Evolutionary conservation across 2,888 invertebrate genomes (phyloP).

Genomic region (Epinotia bilunana): DNA sequence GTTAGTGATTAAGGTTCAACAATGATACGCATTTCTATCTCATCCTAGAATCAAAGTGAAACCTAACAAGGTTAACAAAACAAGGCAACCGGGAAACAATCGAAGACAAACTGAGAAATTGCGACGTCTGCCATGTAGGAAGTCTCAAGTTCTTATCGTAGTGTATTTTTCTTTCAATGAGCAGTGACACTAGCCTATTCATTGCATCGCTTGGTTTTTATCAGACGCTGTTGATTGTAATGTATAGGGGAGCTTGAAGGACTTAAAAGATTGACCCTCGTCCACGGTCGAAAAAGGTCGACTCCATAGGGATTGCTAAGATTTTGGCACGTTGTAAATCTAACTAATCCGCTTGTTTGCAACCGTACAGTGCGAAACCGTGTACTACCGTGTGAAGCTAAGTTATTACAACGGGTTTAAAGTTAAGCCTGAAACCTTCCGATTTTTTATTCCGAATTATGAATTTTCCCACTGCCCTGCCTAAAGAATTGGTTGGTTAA

Average conservation of each 20-base stretch:
- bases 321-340: slow-evolving; percentile 49
- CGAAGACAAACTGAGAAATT: slow-evolving; percentile 29
- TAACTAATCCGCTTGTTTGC: slow-evolving; percentile 44
- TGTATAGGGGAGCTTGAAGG: slow-evolving; percentile 59
- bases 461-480: slow-evolving; percentile 13
- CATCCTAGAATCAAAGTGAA: slow-evolving; percentile 39
- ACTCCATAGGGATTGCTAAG: slow-evolving; percentile 63
- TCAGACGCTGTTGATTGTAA: slow-evolving; percentile 62
- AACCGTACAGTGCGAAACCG: slow-evolving; percentile 3
- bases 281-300: slow-evolving; percentile 58
- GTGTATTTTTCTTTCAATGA: slow-evolving; percentile 38
- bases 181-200: slow-evolving; percentile 34
- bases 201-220: slow-evolving; percentile 36
- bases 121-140: slow-evolving; percentile 15
- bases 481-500: slow-evolving; percentile 16
- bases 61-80: slow-evolving; percentile 39
- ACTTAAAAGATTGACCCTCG: slow-evolving; percentile 63
- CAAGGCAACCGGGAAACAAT: slow-evolving; percentile 34
- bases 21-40: slow-evolving; percentile 33
- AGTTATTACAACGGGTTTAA: slow-evolving; percentile 12
- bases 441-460: slow-evolving; percentile 12
- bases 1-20: slow-evolving; percentile 38
- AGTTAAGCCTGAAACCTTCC: not conserved
- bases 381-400: not conserved
- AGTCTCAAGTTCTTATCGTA: slow-evolving; percentile 21